These are phyloP conservation scores for Eulemur coronatus DNA, from an alignment of 2,797 vertebrate genomes.

Conservation along the genomic window DNA sequence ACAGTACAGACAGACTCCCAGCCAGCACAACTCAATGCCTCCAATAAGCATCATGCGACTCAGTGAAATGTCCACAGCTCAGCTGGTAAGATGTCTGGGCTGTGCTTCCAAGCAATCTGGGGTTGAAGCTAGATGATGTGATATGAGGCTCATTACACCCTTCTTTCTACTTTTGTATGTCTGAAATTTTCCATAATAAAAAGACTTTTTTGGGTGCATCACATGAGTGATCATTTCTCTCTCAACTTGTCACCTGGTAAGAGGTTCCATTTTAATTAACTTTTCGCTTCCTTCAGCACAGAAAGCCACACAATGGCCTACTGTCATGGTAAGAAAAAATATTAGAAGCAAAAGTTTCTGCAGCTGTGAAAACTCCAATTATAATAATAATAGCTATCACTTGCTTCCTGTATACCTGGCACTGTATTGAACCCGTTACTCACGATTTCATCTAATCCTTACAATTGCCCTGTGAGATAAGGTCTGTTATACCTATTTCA, in stretches of 20 bases:
- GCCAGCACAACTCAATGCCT: neutral
- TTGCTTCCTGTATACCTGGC: neutral
- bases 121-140: neutral
- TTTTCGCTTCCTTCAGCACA: neutral
- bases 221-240: neutral
- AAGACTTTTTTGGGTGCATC: neutral
- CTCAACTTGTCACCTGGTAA: neutral
- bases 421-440: neutral
- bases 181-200: neutral
- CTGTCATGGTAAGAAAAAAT: neutral
- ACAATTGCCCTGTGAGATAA: neutral
- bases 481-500: neutral
- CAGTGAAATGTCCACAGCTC: neutral
- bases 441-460: neutral
- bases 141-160: neutral
- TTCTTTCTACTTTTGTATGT: neutral
- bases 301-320: neutral
- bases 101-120: neutral
- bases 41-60: neutral
- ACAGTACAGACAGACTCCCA: neutral
- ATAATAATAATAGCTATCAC: neutral
- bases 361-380: neutral
- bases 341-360: neutral
- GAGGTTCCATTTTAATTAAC: slow-evolving; percentile 12
- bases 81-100: neutral